Evolutionary conservation across 2,113 vertebrate genomes (phyloP).

Genomic region (Zosterops hypoxanthus): DNA sequence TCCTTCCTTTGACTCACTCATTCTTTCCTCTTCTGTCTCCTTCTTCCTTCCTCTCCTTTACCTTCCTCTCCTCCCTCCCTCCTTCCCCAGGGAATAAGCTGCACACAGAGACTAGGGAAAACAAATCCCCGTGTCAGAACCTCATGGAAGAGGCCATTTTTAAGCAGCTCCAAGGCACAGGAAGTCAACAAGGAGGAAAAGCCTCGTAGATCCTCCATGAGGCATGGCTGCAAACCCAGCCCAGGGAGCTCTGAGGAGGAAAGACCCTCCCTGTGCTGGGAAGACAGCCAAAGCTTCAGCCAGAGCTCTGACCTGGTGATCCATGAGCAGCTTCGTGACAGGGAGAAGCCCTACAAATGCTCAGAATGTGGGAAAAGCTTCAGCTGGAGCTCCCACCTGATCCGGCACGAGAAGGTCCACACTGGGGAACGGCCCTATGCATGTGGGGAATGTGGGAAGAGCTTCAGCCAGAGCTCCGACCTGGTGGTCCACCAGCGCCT

Average conservation of each 20-base stretch:
- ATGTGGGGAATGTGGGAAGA: background rate
- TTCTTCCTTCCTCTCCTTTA: background rate
- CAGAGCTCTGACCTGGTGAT: background rate
- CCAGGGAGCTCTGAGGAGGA: background rate
- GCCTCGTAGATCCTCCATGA: accelerated
- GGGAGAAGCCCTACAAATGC: background rate
- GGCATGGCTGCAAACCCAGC: background rate
- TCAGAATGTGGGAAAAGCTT: background rate
- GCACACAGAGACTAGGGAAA: background rate
- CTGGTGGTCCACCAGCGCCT: background rate
- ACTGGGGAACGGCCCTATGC: background rate
- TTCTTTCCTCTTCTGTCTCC: background rate
- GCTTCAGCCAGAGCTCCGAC: background rate
- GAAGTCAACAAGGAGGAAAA: background rate
- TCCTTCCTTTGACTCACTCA: background rate
- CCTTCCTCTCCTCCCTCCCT: background rate
- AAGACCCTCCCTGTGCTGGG: background rate
- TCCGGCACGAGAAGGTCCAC: background rate
- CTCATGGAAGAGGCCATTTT: background rate
- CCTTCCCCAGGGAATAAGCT: background rate
- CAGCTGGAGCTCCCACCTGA: background rate
- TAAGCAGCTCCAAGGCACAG: background rate
- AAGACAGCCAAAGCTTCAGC: background rate
- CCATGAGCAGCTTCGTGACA: background rate
- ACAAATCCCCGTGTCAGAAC: background rate